Base-by-base conservation (phyloP, 2,113 vertebrate genomes). In the Ursus arctos region DNA sequence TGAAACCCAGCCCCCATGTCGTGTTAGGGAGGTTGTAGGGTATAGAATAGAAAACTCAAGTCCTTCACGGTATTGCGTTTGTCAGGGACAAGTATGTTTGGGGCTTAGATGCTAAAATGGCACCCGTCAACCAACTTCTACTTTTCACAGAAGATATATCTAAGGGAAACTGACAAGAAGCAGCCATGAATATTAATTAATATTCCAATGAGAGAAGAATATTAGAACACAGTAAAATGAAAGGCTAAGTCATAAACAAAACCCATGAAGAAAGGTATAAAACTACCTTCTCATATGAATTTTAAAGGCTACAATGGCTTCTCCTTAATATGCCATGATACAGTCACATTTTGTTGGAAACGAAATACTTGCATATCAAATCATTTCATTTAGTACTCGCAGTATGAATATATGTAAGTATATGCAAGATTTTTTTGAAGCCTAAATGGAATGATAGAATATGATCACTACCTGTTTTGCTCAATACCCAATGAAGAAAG, bases 281-380 rank as follows among this genome's bases (percentile, higher is more conserved):
- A 61, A 88, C 83, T 85, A 74, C 11, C 6, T 96, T 94, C 79
- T 76, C 24, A 72, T 33, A 24, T 28, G 33, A 65, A 59, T 74
- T 93, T 59, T 79, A 21, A 67, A 76, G 94, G 95, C 65, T 71
- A 33, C 36, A 55, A 59, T 59, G 21, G 65, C 59, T 72, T 72
- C 55, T n/a, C 9, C n/a, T 87, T 96, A 7, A 76, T 47, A 77
- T 83, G 13, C 4, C 40, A 40, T 72, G n/a, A 63, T 72, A 43
- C 53, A 91, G 40, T 87, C 36, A 74, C 18, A 72, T 21, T 53
- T 86, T 86, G 12, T 90, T 69, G 59, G 92, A 18, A 93, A n/a
- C 4, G 89, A 90, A 93, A 87, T 76, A 55, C 61, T 94, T 79
- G 83, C 55, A 49, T 92, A 84, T 88, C 53, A 84, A 88, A 94